Evolutionary conservation across 2,797 vertebrate genomes (phyloP).

Genomic region (Mormyrus proboscirostris): DNA sequence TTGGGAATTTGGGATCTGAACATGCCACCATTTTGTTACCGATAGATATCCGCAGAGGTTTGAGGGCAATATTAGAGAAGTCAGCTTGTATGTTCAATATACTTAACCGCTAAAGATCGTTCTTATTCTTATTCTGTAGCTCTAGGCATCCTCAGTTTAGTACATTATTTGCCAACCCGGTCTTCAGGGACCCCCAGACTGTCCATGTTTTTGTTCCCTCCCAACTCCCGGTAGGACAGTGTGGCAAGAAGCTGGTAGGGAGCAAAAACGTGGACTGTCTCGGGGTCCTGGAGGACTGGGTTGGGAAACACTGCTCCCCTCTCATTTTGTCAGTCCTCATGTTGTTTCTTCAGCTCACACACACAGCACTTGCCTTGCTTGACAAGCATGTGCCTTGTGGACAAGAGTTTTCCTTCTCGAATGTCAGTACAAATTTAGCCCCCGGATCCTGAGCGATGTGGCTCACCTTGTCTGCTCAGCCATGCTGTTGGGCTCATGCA

Average conservation of each 20-base stretch:
- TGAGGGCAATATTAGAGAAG: neutral
- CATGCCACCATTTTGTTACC: neutral
- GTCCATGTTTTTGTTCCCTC: neutral
- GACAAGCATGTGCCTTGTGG: neutral
- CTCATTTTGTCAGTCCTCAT: neutral
- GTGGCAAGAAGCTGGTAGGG: neutral
- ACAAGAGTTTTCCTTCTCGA: neutral
- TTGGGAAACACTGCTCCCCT: neutral
- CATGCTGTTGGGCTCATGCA: neutral
- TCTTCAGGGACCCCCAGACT: neutral
- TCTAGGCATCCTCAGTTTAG: neutral
- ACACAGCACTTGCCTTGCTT: neutral
- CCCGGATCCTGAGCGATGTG: neutral
- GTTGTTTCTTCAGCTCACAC: neutral
- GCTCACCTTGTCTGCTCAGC: neutral
- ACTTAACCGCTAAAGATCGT: neutral
- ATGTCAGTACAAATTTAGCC: neutral
- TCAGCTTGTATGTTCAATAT: neutral
- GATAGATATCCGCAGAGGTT: neutral
- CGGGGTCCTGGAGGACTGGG: neutral
- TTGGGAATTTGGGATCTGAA: neutral
- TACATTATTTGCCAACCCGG: neutral
- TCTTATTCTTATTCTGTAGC: neutral
- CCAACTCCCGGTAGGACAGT: neutral
- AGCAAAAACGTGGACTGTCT: neutral